Evolutionary conservation across 1,140 invertebrate species (phyloP).

Genomic region (Euborellia annulipes): DNA sequence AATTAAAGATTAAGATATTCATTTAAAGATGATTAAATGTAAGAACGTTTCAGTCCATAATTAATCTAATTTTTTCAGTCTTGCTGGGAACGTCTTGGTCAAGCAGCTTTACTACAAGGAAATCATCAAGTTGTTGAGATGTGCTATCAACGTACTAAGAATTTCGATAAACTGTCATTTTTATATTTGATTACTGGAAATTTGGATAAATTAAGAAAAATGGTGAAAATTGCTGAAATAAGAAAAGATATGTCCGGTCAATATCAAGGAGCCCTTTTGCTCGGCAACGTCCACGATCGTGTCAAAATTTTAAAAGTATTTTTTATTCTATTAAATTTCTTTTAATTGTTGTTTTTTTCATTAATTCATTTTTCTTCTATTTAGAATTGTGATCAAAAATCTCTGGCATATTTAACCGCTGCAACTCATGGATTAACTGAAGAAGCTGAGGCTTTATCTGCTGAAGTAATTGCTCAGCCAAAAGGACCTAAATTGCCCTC

Average conservation of each 20-base stretch:
- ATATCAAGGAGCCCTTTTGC: slow-evolving; percentile 82
- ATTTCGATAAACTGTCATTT: slow-evolving; percentile 97
- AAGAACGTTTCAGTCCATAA: too few relatives aligned
- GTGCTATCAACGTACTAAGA: slow-evolving; percentile 98
- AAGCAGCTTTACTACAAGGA: slow-evolving; percentile 85
- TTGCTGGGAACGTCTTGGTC: slow-evolving; percentile 94
- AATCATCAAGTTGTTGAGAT: slow-evolving; percentile 96
- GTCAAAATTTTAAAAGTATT: slow-evolving; percentile 73
- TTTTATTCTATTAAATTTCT: not conserved
- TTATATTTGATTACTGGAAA: slow-evolving; percentile 98
- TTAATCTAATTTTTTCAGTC: too few relatives aligned
- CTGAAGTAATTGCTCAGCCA: slow-evolving; percentile 46
- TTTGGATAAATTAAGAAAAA: slow-evolving; percentile 91
- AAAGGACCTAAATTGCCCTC: slow-evolving; percentile 53
- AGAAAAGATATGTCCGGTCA: slow-evolving; percentile 90
- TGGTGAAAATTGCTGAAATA: slow-evolving; percentile 98
- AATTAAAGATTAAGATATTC: too few relatives aligned
- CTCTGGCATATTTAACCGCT: slow-evolving; percentile 85
- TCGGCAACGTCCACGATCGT: slow-evolving; percentile 85
- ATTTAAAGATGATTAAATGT: too few relatives aligned
- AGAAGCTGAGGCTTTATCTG: slow-evolving; percentile 57
- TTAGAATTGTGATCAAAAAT: slow-evolving; percentile 44
- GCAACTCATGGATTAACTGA: slow-evolving; percentile 81
- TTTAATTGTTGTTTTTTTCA: not conserved
- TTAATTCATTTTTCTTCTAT: slow-evolving; percentile 14